Conservation (phyloP, 2,888 invertebrate species). For the Acanthosoma haemorrhoidale region DNA sequence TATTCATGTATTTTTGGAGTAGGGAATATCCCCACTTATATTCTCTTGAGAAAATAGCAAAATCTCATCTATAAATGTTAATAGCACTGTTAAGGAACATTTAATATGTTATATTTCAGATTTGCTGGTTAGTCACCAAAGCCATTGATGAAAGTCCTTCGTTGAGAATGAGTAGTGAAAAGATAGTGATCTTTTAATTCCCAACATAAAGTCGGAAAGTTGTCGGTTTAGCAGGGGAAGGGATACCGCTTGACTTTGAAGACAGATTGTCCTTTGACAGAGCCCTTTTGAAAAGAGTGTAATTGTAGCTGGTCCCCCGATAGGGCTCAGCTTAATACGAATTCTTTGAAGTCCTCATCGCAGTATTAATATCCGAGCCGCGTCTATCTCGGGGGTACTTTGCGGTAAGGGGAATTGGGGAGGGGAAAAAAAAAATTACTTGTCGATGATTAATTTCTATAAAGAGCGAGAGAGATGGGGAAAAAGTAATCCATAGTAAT, state of each 20-base stretch:
- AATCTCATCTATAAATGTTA: too few relatives aligned
- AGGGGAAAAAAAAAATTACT: neutral
- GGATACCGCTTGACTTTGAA: slow-evolving; percentile 12
- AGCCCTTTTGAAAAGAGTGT: neutral
- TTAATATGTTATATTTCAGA: too few relatives aligned
- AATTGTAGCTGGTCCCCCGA: neutral
- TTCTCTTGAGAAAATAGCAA: too few relatives aligned
- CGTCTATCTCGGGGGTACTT: neutral
- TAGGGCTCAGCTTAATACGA: slow-evolving; percentile 1
- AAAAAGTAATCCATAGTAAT: slow-evolving; percentile 18
- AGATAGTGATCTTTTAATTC: too few relatives aligned
- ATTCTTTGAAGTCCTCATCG: neutral
- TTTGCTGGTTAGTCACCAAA: neutral
- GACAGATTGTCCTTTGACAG: neutral
- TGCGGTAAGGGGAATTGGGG: neutral
- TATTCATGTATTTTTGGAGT: too few relatives aligned
- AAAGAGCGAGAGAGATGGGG: neutral
- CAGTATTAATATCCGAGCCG: slow-evolving; percentile 8
- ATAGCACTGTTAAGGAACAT: too few relatives aligned
- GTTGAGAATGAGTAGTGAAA: neutral
- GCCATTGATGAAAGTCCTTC: neutral
- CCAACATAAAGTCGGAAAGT: neutral
- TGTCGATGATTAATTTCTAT: slow-evolving; percentile 28
- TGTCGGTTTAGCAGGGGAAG: slow-evolving; percentile 6
- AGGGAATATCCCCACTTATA: too few relatives aligned